These are phyloP conservation scores for Lophochroa leadbeateri DNA, from an alignment of 2,113 vertebrate genomes.

Conservation along the genomic window DNA sequence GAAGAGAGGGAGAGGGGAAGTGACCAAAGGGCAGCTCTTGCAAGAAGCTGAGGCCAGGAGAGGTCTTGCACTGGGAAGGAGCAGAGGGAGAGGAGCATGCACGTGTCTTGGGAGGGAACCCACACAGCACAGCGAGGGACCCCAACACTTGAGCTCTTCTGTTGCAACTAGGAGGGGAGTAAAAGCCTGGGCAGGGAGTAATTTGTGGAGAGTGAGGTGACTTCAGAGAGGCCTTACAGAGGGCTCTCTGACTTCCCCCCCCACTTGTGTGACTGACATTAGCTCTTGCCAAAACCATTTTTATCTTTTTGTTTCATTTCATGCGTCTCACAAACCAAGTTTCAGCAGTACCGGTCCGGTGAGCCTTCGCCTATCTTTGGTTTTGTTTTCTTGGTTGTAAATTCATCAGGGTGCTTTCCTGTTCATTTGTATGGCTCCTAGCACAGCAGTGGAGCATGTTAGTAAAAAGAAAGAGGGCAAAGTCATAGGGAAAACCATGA, in stretches of 20 bases:
- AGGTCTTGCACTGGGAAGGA: background rate
- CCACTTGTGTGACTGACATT: background rate
- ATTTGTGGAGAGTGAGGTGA: background rate
- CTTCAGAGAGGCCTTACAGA: background rate
- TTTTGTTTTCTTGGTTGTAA: background rate
- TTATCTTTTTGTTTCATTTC: conserved; percentile 15
- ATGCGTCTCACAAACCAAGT: background rate
- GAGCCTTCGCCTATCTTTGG: accelerated
- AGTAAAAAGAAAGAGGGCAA: background rate
- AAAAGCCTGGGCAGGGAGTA: background rate
- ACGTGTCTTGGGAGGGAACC: background rate
- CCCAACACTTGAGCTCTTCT: background rate
- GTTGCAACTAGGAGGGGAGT: background rate
- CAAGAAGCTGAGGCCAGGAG: background rate
- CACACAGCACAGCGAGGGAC: background rate
- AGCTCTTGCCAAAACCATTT: background rate
- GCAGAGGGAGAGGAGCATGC: background rate
- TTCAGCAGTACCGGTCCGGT: background rate
- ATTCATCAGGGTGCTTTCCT: background rate
- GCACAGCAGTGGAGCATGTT: accelerated
- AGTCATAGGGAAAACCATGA: background rate
- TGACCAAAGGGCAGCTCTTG: background rate
- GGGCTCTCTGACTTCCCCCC: background rate
- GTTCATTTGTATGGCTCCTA: background rate
- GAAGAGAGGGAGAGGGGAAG: background rate